Base-by-base conservation (phyloP, 2,888 invertebrate species). In the Drosophila testacea region DNA sequence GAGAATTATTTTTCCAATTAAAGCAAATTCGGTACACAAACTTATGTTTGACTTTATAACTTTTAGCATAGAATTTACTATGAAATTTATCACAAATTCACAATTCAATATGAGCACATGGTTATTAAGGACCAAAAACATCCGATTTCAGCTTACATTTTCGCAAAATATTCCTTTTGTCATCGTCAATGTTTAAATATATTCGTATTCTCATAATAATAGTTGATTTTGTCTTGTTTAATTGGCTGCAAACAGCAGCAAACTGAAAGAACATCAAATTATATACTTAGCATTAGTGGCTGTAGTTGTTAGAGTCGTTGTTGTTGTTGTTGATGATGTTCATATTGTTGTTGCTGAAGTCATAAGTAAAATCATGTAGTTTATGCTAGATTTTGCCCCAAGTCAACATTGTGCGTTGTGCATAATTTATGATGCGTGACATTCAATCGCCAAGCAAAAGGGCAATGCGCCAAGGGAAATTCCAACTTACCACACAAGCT, bases 341-440 rank as follows among this genome's bases (percentile, higher is more conserved):
- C 22, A 30, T 68, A 28, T 27, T 46, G 34, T 32, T 34, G 41
- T 32, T 27, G 39, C 22, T 38, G 51, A 34, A 13, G 38, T 57
- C 39, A 64, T 65, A 51, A 55, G 59, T 51, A 51, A 36, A 64
- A 61, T 52, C 63, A 48, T 75, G 70, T 64, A 80, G 80, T 76
- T 76, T 69, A 63, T 79, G 57, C 32, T 56, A 75, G 80, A 54
- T 57, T 54, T 55, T 55, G 63, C 67, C 65, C 52, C 77, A 85
- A 89, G 90, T 88, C 88, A 89, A 88, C 64, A 34, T 88, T 88
- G 50, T 62, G 63, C 71, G 69, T 76, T 83, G 75, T 89, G 89
- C 84, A 88, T 90, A 90, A 90, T 90, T 90, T 81, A 90, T 90
- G 91, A 83, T 76, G 85, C 84, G 81, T 90, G 88, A 86, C 90